Conservation (phyloP, 2,888 invertebrate species). For the Amblyteles armatorius region DNA sequence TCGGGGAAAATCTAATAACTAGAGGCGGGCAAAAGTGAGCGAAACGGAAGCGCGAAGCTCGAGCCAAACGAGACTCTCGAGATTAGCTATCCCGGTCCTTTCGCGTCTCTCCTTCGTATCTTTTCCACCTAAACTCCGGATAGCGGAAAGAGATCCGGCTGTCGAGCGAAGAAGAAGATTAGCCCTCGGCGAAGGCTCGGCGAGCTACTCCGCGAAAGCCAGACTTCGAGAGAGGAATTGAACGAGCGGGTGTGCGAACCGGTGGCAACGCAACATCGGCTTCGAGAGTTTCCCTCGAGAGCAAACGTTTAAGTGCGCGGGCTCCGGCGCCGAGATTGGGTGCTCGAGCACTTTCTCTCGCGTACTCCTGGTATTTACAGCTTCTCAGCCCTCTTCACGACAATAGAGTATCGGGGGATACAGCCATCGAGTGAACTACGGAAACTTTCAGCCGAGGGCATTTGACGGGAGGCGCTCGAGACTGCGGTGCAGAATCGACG, state of each 20-base stretch:
- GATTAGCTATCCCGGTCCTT: slow-evolving; percentile 42
- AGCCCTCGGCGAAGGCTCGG: slow-evolving; percentile 43
- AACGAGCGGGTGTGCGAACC: slow-evolving; percentile 47
- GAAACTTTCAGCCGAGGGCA: not conserved
- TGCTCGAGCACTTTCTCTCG: slow-evolving; percentile 54
- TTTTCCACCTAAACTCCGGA: slow-evolving; percentile 33
- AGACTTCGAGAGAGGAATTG: slow-evolving; percentile 38
- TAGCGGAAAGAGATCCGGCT: slow-evolving; percentile 36
- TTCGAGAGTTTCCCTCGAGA: slow-evolving; percentile 35
- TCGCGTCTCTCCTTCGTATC: slow-evolving; percentile 8
- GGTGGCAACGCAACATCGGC: slow-evolving; percentile 53
- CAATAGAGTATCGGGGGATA: slow-evolving; percentile 14
- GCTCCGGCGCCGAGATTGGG: slow-evolving; percentile 62
- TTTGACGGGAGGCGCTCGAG: not conserved
- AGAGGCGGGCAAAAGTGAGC: slow-evolving; percentile 5
- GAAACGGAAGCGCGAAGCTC: slow-evolving; percentile 12
- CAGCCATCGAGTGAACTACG: not conserved
- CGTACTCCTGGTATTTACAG: slow-evolving; percentile 33
- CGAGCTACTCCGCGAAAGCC: slow-evolving; percentile 9
- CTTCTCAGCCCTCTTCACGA: slow-evolving; percentile 15
- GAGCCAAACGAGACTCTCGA: slow-evolving; percentile 53
- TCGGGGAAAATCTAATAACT: slow-evolving; percentile 40
- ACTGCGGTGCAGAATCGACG: not conserved
- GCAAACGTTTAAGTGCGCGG: slow-evolving; percentile 56
- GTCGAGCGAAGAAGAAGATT: slow-evolving; percentile 60